Evolutionary conservation across 2,888 invertebrate species (phyloP).

Genomic region (Acleris sparsana): DNA sequence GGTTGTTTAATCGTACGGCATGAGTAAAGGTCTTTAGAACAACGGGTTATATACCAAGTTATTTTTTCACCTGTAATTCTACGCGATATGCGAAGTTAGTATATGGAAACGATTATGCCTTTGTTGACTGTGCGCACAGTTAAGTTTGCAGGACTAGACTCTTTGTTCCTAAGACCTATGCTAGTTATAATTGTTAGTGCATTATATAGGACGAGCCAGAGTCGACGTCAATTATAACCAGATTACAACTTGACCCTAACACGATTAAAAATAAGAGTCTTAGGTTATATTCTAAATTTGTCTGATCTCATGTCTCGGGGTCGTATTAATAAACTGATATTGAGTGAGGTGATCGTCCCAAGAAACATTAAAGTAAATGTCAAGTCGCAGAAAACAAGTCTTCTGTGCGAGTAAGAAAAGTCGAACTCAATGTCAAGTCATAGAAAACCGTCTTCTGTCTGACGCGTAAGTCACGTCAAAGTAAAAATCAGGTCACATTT

Average conservation of each 20-base stretch:
- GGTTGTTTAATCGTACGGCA: background rate
- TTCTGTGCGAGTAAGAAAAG: no score
- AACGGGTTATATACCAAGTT: background rate
- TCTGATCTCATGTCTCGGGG: no score
- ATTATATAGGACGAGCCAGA: background rate
- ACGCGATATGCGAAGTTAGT: background rate
- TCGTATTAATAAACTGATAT: no score
- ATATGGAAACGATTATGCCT: background rate
- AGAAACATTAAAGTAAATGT: no score
- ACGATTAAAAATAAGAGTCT: no score
- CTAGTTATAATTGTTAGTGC: background rate
- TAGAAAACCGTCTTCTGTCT: no score
- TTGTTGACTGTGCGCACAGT: background rate
- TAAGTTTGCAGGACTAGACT: background rate
- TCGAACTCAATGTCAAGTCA: no score
- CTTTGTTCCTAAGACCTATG: background rate
- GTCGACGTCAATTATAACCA: background rate
- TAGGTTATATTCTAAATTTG: no score
- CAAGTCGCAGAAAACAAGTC: no score
- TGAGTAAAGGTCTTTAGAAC: background rate
- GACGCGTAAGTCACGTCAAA: no score
- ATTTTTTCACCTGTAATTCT: background rate
- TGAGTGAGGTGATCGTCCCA: no score
- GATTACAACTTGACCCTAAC: constrained; percentile 1
- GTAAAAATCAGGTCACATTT: no score